These are phyloP conservation scores for Sphecodes monilicornis DNA, from an alignment of 2,888 invertebrate genomes.

Conservation along the genomic window DNA sequence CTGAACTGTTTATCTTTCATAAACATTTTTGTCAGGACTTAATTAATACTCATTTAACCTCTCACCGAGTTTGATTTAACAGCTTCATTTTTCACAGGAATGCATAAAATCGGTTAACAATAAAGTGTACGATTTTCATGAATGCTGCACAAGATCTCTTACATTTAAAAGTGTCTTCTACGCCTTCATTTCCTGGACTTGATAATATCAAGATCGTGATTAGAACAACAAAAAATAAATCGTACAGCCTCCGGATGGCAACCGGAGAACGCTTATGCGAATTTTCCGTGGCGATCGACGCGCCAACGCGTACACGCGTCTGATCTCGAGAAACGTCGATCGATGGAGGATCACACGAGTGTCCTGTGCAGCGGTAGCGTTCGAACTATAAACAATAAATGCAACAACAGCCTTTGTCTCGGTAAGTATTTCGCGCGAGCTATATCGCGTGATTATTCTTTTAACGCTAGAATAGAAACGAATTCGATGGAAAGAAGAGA, in stretches of 20 bases:
- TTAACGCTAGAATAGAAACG: slow-evolving; percentile 21
- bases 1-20: background rate
- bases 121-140: no score
- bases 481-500: slow-evolving; percentile 30
- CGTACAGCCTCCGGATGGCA: background rate
- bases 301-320: slow-evolving; percentile 24
- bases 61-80: no score
- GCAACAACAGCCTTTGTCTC: slow-evolving; percentile 49
- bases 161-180: no score
- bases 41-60: background rate
- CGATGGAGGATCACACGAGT: slow-evolving; percentile 12
- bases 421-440: slow-evolving; percentile 3
- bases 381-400: slow-evolving; percentile 44
- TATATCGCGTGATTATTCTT: background rate
- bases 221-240: no score
- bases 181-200: no score
- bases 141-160: no score
- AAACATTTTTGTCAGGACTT: background rate
- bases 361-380: slow-evolving; percentile 37
- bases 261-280: background rate
- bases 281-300: background rate
- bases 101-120: no score
- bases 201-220: no score
- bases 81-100: no score
- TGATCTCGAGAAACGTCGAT: slow-evolving; percentile 53